Evolutionary conservation across 2,113 vertebrate species (phyloP).

Genomic region (Neolamprologus longior): DNA sequence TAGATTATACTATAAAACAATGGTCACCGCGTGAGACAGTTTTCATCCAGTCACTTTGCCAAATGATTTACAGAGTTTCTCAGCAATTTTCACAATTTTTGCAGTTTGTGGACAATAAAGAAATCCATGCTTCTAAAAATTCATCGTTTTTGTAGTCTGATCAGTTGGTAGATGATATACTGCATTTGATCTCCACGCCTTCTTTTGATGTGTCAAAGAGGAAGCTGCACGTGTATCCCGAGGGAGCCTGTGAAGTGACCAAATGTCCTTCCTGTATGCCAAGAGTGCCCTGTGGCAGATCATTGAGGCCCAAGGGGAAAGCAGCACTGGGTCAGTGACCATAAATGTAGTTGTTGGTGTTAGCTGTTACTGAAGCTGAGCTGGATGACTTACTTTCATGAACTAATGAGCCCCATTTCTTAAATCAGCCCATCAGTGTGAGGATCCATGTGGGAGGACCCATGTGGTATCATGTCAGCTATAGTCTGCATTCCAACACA

Average conservation of each 20-base stretch:
- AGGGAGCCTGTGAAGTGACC: constrained; percentile 48
- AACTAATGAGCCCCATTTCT: constrained; percentile 36
- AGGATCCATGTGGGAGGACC: constrained; percentile 1
- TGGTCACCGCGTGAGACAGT: not conserved
- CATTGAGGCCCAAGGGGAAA: constrained; percentile 37
- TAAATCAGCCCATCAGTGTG: not conserved
- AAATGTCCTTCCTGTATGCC: constrained; percentile 42
- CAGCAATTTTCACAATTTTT: not conserved
- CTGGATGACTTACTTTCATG: constrained; percentile 20
- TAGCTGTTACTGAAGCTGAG: not conserved
- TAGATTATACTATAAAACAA: not conserved
- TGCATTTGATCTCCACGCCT: not conserved
- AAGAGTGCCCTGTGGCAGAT: constrained; percentile 46
- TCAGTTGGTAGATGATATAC: not conserved
- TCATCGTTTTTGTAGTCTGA: not conserved
- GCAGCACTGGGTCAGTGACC: constrained; percentile 47
- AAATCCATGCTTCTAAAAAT: not conserved
- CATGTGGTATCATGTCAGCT: not conserved
- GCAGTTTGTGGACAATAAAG: not conserved
- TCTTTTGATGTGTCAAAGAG: constrained; percentile 21
- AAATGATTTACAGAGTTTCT: not conserved
- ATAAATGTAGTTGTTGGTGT: not conserved
- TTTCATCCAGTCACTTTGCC: not conserved
- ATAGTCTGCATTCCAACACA: not conserved
- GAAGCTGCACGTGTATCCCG: constrained; percentile 34